These are phyloP conservation scores for Cuniculus paca DNA, from an alignment of 2,797 vertebrate species.

Conservation along the genomic window DNA sequence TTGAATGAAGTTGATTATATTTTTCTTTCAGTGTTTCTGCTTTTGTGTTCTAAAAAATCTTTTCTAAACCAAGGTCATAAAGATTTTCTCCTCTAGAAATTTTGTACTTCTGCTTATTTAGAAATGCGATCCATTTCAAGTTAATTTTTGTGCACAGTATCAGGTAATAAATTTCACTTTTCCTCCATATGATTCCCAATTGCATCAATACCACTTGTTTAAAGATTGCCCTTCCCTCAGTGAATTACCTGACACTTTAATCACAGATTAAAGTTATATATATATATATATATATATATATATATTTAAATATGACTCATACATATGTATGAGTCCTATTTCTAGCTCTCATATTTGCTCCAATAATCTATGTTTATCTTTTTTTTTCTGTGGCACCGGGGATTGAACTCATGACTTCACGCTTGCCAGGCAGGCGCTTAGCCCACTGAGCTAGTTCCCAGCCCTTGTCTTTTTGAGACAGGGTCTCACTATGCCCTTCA, in stretches of 20 bases:
- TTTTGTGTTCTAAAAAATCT: conserved; percentile 26
- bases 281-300: no score
- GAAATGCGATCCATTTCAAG: conserved; percentile 2
- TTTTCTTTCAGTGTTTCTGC: not conserved
- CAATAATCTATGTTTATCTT: not conserved
- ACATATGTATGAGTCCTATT: not conserved
- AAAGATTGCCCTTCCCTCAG: not conserved
- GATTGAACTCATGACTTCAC: no score
- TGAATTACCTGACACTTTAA: not conserved
- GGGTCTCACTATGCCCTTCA: no score
- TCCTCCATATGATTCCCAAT: not conserved
- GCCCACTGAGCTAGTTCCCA: no score
- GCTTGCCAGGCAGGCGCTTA: no score
- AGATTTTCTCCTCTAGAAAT: conserved; percentile 5
- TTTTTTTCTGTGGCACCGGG: no score
- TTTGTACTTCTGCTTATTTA: conserved; percentile 10
- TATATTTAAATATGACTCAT: no score
- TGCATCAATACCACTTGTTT: not conserved
- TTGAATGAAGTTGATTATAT: not conserved
- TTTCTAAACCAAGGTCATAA: not conserved
- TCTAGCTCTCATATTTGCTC: not conserved
- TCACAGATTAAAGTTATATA: not conserved
- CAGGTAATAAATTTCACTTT: not conserved
- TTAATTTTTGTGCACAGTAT: not conserved
- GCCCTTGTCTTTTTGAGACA: no score